These are phyloP conservation scores for Habrosyne pyritoides DNA, from an alignment of 2,888 invertebrate species.

Conservation along the genomic window DNA sequence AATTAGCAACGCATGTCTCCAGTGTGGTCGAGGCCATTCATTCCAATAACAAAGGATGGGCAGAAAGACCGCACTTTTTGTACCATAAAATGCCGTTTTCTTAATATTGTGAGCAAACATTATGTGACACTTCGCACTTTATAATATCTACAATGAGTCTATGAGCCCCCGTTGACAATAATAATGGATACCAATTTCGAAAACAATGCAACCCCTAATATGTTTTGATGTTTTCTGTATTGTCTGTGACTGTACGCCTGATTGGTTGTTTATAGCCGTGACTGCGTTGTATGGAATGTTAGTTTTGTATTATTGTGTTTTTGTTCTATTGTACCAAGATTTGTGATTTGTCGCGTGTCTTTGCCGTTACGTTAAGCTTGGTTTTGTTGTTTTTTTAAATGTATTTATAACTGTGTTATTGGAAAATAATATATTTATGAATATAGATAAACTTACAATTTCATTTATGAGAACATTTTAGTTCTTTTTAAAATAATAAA, in stretches of 20 bases:
- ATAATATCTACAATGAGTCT: slow-evolving; percentile 50
- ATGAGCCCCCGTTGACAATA: slow-evolving; percentile 66
- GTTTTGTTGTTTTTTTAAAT: slow-evolving; percentile 22
- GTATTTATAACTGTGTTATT: slow-evolving; percentile 8
- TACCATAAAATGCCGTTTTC: slow-evolving; percentile 37
- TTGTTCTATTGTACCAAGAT: slow-evolving; percentile 45
- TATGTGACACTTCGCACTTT: slow-evolving; percentile 50
- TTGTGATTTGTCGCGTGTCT: slow-evolving; percentile 58
- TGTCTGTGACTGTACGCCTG: slow-evolving; percentile 58
- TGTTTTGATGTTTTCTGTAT: slow-evolving; percentile 78
- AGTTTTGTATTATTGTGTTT: slow-evolving; percentile 51
- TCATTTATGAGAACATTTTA: background rate
- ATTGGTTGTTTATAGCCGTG: slow-evolving; percentile 70
- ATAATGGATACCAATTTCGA: slow-evolving; percentile 73
- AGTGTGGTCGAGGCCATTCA: slow-evolving; percentile 76
- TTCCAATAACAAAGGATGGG: slow-evolving; percentile 51
- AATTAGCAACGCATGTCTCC: slow-evolving; percentile 75
- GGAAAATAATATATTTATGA: too few species aligned
- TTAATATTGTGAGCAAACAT: slow-evolving; percentile 57
- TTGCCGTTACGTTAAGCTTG: slow-evolving; percentile 53
- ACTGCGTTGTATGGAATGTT: slow-evolving; percentile 41
- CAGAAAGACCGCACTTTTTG: slow-evolving; percentile 37
- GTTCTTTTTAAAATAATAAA: too few species aligned
- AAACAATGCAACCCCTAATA: slow-evolving; percentile 74
- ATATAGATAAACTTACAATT: background rate